Evolutionary conservation across 2,888 invertebrate species (phyloP).

Genomic region (Diarsia mendica): DNA sequence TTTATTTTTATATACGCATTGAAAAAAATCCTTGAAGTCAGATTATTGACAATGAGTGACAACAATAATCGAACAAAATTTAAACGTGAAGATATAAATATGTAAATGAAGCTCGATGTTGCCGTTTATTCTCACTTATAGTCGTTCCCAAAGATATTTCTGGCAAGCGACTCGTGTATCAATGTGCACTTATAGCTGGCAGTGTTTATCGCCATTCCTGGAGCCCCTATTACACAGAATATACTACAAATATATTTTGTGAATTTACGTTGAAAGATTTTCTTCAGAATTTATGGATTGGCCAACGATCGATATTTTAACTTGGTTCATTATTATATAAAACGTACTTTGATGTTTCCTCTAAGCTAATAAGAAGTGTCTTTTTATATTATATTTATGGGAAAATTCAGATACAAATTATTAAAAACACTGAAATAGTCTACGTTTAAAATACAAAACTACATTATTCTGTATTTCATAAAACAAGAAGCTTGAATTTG

Average conservation of each 20-base stretch:
- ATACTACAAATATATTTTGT: background rate
- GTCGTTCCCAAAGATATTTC: conserved; percentile 13
- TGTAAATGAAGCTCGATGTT: conserved; percentile 9
- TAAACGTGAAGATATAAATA: background rate
- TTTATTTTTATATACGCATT: background rate
- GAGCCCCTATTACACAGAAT: conserved; percentile 11
- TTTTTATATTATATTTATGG: background rate
- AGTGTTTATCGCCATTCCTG: conserved; percentile 7
- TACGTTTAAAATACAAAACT: background rate
- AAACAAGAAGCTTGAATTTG: background rate
- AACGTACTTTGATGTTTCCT: background rate
- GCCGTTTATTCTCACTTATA: conserved; percentile 2
- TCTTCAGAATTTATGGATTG: background rate
- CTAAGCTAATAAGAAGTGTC: background rate
- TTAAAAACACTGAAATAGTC: background rate
- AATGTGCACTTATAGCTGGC: conserved; percentile 2
- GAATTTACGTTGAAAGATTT: conserved; percentile 3
- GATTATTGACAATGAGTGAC: background rate
- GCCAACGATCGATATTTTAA: background rate
- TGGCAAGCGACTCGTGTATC: conserved; percentile 15
- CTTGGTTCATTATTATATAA: background rate
- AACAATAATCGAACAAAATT: background rate
- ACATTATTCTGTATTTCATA: background rate
- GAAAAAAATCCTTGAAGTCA: background rate
- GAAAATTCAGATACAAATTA: background rate